phyloP scores from a whole-genome alignment of 2,888 invertebrate species.

The Phaonia tiefii region DNA sequence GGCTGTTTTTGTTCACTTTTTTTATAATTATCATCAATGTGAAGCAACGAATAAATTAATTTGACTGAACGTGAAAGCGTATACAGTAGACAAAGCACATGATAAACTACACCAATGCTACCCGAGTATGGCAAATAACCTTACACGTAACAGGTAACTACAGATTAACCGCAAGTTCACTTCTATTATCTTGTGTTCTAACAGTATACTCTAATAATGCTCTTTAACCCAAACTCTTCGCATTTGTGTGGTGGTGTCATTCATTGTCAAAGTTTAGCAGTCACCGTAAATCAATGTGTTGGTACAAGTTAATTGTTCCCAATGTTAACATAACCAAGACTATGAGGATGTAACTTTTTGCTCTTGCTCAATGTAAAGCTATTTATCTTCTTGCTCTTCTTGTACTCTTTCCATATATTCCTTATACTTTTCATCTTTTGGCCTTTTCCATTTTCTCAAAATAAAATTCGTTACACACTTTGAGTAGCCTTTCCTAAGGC shows the following conservation, averaged over 20 bases:
- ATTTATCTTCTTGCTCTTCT: slow-evolving; percentile 3
- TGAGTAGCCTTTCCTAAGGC: slow-evolving; percentile 12
- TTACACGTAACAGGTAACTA: neutral
- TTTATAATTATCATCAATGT: slow-evolving; percentile 13
- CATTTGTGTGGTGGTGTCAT: too few species aligned
- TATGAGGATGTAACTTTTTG: neutral
- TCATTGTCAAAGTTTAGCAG: neutral
- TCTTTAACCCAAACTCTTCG: too few species aligned
- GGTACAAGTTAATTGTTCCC: slow-evolving; percentile 13
- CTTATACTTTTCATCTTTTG: neutral
- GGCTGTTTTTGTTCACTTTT: slow-evolving; percentile 19
- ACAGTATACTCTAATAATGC: too few species aligned
- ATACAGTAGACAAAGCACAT: neutral
- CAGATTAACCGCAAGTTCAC: neutral
- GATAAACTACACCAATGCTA: neutral
- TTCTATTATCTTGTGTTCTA: neutral
- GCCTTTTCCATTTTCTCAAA: too few species aligned
- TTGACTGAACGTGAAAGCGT: slow-evolving; percentile 59
- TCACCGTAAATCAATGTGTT: slow-evolving; percentile 3
- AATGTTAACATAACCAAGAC: neutral
- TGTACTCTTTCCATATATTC: too few species aligned
- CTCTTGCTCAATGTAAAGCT: neutral
- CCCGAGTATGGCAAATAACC: neutral
- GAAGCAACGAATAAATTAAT: slow-evolving; percentile 57
- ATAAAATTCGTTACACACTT: too few species aligned